Base-by-base conservation (phyloP, 1,140 invertebrate species). In the Campoletis sonorensis region DNA sequence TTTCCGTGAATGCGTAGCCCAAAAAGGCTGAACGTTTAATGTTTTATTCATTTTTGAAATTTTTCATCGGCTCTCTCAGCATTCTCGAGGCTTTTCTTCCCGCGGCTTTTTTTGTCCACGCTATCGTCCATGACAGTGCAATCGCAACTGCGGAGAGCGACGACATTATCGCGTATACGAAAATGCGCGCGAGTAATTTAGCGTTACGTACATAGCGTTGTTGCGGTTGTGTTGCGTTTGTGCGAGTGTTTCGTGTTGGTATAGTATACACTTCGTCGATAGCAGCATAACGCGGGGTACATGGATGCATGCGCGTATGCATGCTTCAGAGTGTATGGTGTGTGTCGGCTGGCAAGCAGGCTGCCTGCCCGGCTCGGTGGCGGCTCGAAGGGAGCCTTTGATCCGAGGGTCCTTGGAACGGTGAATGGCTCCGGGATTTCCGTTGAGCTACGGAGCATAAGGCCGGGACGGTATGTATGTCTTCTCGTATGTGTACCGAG, bases 361-460 rank as follows among this genome's bases (percentile, higher is more conserved):
- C 58, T 64, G 51, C 37, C 40, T 21, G 70, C 73, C 61, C 27
- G 61, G 23, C 61, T 64, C 61, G 1, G 40, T 16, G 76, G 68
- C 73, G 54, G 70, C 73, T 78, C 77, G 72, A 81, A 75, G 82
- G 79, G 84, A 82, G 81, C 79, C 83, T 84, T 83, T 83, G 82
- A 85, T 84, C 82, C 83, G 81, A 79, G 64, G 83, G 84, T 85
- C 81, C 84, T 85, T 83, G 83, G 82, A 80, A 80, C 81, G 77
- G 82, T 82, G 83, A 85, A 84, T 87, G 83, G 84, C 79, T 81
- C 81, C 79, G 83, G 79, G 75, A 78, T 86, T 86, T 85, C 83
- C 80, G 85, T 81, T 87, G 81, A 87, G 86, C 84, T 85, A 83
- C 81, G 81, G 84, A 85, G 81, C 81, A 77, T 83, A 54, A 54